Evolutionary conservation across 2,113 vertebrate species (phyloP).

Genomic region (Atlantisia rogersi): DNA sequence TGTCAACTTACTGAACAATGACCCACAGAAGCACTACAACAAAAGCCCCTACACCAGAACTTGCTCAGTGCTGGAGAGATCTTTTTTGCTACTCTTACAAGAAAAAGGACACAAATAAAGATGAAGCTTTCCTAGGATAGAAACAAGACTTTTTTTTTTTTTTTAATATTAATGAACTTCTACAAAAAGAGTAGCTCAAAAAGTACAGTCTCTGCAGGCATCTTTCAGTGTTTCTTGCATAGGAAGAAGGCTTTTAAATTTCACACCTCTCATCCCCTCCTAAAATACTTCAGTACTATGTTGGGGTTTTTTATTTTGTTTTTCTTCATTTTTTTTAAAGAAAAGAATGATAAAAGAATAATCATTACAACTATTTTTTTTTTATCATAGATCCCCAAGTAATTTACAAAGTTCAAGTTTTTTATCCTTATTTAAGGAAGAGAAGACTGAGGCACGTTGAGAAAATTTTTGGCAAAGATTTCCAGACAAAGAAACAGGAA

Average conservation of each 20-base stretch:
- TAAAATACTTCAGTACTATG: not conserved
- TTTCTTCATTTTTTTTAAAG: too few species aligned
- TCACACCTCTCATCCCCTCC: not conserved
- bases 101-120: not conserved
- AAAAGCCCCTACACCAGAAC: not conserved
- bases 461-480: not conserved
- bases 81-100: not conserved
- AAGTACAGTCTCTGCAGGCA: not conserved
- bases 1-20: not conserved
- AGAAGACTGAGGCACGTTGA: not conserved
- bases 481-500: not conserved
- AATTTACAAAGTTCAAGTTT: not conserved
- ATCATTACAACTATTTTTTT: not conserved
- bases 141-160: not conserved
- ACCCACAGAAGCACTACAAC: not conserved
- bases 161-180: not conserved
- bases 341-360: not conserved
- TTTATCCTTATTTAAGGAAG: not conserved
- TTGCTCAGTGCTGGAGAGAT: not conserved
- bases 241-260: not conserved
- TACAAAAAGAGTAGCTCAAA: not conserved
- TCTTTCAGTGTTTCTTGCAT: not conserved
- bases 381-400: not conserved
- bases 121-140: not conserved
- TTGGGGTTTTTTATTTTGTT: not conserved